Base-by-base conservation (phyloP, 2,888 invertebrate species). In the Lysandra coridon region DNA sequence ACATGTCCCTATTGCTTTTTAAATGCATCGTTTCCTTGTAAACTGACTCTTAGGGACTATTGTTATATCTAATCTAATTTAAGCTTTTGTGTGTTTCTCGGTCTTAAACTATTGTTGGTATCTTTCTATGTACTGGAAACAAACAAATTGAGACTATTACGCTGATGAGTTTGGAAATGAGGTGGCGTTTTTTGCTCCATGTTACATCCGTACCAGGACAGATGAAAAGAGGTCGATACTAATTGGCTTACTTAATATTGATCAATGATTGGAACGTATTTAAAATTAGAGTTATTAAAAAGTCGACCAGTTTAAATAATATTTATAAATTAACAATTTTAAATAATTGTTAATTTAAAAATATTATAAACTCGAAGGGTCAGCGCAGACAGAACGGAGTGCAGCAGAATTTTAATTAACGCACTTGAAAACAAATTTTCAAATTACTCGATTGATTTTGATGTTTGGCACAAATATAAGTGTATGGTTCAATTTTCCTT, bases 151-250 rank as follows among this genome's bases (percentile, higher is more conserved):
- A 74, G 40, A 44, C 74, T n/a, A 37, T 40, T 74, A 74, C 44
- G 40, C 7, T 40, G 74, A 64, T 64, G 37, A 1, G 74, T 44
- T n/a, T 40, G 74, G 75, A 1, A 49, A 1, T 75, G 75, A 75
- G 44, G 30, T 44, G 4, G 75, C 75, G 49, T 44, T 75, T 75
- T 74, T 75, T 49, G n/a, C 17, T 44, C 30, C 53, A 30, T 23
- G 12, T 75, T 53, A 49, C 75, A 75, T 44, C 75, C 23, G 74
- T 23, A 74, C 75, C 75, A 75, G 53, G 23, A 73, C 53, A 53
- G 53, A 17, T 64, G 30, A 64, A 64, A 64, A 30, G 10, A 23
- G 3, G 7, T 62, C 64, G 10, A 64, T 53, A 1, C 0, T 30
- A 10, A 64, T 64, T 64, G 12, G 62, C 23, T 10, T 23, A 10